Conservation (phyloP, 2,113 vertebrate species). For the Perca schrenkii region DNA sequence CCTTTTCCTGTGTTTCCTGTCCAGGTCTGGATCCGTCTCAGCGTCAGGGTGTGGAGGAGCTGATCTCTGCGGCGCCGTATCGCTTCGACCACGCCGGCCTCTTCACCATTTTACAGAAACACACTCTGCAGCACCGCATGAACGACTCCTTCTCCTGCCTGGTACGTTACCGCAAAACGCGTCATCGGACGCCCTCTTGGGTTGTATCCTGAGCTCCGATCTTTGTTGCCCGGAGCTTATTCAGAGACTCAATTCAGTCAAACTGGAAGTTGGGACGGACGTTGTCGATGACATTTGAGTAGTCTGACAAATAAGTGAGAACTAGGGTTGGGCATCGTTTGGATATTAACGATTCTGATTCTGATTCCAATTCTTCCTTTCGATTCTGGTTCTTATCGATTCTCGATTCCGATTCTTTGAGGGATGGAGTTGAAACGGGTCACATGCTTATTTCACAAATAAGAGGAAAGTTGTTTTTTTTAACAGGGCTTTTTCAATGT, state of each 20-base stretch:
- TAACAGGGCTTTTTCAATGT: too few species aligned
- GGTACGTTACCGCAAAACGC: conserved; percentile 77
- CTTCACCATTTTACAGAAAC: conserved; percentile 92
- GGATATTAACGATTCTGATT: too few species aligned
- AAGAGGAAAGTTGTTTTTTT: too few species aligned
- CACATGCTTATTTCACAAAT: too few species aligned
- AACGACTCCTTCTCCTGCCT: conserved; percentile 98
- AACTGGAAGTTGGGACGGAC: background rate
- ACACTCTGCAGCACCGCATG: conserved; percentile 95
- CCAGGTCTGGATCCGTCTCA: conserved; percentile 88
- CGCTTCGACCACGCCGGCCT: conserved; percentile 92
- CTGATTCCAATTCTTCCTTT: too few species aligned
- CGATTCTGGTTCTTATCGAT: too few species aligned
- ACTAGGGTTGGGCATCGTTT: too few species aligned
- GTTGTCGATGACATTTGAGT: too few species aligned
- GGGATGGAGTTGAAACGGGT: too few species aligned
- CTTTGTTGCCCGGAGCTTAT: too few species aligned
- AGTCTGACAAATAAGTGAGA: too few species aligned
- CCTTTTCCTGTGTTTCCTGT: background rate
- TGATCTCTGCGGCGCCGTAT: conserved; percentile 92
- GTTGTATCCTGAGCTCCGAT: background rate
- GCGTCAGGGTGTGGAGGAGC: conserved; percentile 94
- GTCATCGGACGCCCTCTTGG: background rate
- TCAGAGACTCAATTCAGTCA: background rate
- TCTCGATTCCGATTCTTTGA: too few species aligned